A percentile compares a stretch with the other conserved stretches of the same genome.
These are phyloP conservation scores for Tridacna crocea DNA, from an alignment of 2,888 invertebrate species.

Conservation along the genomic window DNA sequence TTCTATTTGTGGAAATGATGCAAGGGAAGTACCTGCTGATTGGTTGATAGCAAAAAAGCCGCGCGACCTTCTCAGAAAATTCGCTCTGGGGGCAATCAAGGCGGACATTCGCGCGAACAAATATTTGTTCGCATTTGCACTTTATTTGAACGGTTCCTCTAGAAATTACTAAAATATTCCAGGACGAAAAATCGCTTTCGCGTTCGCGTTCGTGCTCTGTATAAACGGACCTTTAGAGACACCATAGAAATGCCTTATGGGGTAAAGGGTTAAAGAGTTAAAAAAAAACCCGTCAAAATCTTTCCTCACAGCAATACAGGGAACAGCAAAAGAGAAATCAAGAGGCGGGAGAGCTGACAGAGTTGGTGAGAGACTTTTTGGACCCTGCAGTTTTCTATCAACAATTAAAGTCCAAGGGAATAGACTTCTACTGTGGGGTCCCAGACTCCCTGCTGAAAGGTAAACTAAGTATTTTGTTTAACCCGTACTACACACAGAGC, in stretches of 20 bases:
- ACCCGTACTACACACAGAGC: too few species aligned
- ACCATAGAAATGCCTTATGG: too few species aligned
- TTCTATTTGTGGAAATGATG: too few species aligned
- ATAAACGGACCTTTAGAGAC: too few species aligned
- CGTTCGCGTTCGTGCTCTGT: too few species aligned
- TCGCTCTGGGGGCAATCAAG: too few species aligned
- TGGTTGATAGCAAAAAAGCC: too few species aligned
- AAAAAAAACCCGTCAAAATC: background rate
- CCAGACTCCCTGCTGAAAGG: slow-evolving; percentile 85
- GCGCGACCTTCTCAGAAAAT: too few species aligned
- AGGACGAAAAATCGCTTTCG: too few species aligned
- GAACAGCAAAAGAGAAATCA: slow-evolving; percentile 78
- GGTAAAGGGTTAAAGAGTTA: background rate
- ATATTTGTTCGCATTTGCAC: background rate
- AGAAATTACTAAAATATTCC: too few species aligned
- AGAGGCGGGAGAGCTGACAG: slow-evolving; percentile 83
- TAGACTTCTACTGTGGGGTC: slow-evolving; percentile 85
- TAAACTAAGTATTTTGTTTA: slow-evolving; percentile 54
- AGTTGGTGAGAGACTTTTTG: slow-evolving; percentile 84
- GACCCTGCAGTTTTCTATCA: slow-evolving; percentile 84
- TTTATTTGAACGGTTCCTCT: background rate
- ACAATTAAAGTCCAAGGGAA: slow-evolving; percentile 81
- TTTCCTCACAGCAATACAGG: slow-evolving; percentile 66
- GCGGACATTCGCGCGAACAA: too few species aligned
- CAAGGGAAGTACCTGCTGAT: too few species aligned